These are phyloP conservation scores for Phenganax stokvisi DNA, from an alignment of 92 coral and sea anemone species.

Conservation along the genomic window DNA sequence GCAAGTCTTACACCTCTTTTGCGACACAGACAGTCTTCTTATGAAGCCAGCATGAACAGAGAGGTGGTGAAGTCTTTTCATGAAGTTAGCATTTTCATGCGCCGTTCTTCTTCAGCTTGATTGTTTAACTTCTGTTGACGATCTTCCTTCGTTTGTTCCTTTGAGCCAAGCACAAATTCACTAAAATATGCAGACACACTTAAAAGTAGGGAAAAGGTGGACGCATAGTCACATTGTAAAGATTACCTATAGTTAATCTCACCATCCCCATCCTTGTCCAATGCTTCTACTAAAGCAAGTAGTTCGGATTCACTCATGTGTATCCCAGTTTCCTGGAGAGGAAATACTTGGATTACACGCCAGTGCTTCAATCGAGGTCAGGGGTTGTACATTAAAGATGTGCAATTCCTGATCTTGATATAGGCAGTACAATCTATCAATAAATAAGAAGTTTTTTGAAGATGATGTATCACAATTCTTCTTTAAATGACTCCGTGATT, in stretches of 20 bases:
- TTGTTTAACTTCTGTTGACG: slow-evolving; percentile 85
- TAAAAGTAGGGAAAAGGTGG: too few relatives aligned
- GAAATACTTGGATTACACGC: not conserved
- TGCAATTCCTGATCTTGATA: too few relatives aligned
- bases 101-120: slow-evolving; percentile 72
- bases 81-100: slow-evolving; percentile 68
- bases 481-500: too few relatives aligned
- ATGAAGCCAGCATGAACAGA: too few relatives aligned
- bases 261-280: slow-evolving; percentile 89
- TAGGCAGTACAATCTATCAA: too few relatives aligned
- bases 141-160: slow-evolving; percentile 85
- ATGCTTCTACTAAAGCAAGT: slow-evolving; percentile 64
- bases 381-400: too few relatives aligned
- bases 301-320: slow-evolving; percentile 75
- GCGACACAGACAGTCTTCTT: too few relatives aligned
- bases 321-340: slow-evolving; percentile 86
- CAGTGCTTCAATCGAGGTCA: too few relatives aligned
- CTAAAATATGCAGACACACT: slow-evolving; percentile 45
- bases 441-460: too few relatives aligned
- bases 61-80: not conserved
- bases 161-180: slow-evolving; percentile 89
- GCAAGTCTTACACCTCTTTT: too few relatives aligned
- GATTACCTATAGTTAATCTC: slow-evolving; percentile 86
- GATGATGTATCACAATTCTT: too few relatives aligned
- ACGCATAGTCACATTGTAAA: too few relatives aligned